Evolutionary conservation across 1,140 invertebrate species (phyloP), one percentile per base, ranked within the genome.

Genomic region (Orchestia grillus): DNA sequence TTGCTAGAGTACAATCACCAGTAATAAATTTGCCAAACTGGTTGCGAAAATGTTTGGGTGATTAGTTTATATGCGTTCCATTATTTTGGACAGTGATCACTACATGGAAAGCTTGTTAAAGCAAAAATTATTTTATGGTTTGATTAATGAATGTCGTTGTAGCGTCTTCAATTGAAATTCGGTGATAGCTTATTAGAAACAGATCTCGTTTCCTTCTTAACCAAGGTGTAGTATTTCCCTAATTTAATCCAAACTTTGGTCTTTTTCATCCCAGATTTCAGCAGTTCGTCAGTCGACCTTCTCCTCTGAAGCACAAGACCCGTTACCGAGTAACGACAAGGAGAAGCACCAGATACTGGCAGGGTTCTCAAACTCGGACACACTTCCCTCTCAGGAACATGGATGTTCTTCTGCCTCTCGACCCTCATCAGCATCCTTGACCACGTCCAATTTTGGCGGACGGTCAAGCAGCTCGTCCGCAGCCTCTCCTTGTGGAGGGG

Each of bases 371-470:
- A 91, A 91, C 62, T 77, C 28, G 62, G 88, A 92, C 90, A 36
- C 90, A 23, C 90, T 88, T 88, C 36, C 88, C 15, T 44, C 92
- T 45, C 44, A 94, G 11, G 92, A 94, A n/a, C 36, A 44, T 45
- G 44, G 92, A 40, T 94, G 92, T 94, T 94, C 92, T 40, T 94
- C 92, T 45, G 16, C 44, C 11, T 94, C 92, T 94, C 44, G 92
- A 94, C 92, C 44, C 44, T 94, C 92, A 94, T 94, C 92, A 94
- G 92, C 92, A 94, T 94, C 92, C 92, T 94, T 94, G 92, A 94
- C 92, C 92, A 94, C 47, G 44, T 94, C 44, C 44, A 94, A 94
- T 94, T 94, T 94, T 94, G 92, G 92, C 92, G 92, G 92, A 45
- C 92, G 92, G 92, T 94, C 92, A 40, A 94, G 92, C 44, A 45